Evolutionary conservation across 2,797 vertebrate species (phyloP).

Genomic region (Atherinosoma microstoma): DNA sequence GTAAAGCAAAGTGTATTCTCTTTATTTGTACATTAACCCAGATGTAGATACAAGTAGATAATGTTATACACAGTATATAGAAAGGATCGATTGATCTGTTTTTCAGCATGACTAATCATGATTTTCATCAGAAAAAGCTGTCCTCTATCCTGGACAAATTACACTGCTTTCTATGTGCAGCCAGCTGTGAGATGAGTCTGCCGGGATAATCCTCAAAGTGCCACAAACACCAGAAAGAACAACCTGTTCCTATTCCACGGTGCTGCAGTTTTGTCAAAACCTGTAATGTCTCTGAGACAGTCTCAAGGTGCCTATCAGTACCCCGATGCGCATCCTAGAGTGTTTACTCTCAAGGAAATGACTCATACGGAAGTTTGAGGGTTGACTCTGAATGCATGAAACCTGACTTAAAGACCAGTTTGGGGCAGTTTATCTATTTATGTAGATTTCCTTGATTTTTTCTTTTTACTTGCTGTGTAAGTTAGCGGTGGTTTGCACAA

Average conservation of each 20-base stretch:
- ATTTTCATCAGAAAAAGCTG: not conserved
- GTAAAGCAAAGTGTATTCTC: not conserved
- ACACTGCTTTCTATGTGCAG: slow-evolving; percentile 8
- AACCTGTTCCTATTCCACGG: not conserved
- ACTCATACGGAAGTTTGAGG: too few species aligned
- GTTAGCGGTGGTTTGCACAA: too few species aligned
- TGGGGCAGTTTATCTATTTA: too few species aligned
- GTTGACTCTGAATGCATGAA: too few species aligned
- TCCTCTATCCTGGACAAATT: slow-evolving; percentile 4
- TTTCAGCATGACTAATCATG: slow-evolving; percentile 1
- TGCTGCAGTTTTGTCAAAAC: not conserved
- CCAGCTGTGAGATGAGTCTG: slow-evolving; percentile 7
- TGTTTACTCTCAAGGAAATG: too few species aligned
- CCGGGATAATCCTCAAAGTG: not conserved
- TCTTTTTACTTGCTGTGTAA: too few species aligned
- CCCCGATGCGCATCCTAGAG: not conserved
- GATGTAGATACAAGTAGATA: not conserved
- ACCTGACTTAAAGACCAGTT: too few species aligned
- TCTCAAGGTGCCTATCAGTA: not conserved
- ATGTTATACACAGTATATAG: not conserved
- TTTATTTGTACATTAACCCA: not conserved
- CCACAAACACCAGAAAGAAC: not conserved
- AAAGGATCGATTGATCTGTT: not conserved
- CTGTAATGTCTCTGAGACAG: not conserved
- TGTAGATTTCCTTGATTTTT: too few species aligned